phyloP scores from a whole-genome alignment of 2,888 invertebrate genomes.

The Margaritifera margaritifera region DNA sequence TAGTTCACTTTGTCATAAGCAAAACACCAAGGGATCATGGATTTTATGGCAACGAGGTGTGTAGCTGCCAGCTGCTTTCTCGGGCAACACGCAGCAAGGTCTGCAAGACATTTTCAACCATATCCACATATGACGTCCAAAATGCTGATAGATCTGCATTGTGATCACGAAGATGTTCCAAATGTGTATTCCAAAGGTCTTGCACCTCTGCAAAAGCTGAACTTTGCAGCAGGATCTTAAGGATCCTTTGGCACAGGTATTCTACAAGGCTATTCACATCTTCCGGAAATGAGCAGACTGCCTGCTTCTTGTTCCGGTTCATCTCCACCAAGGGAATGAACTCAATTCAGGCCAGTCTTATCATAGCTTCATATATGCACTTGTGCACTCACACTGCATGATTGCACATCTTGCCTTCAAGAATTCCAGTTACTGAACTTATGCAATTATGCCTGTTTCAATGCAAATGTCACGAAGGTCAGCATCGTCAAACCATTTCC shows the following conservation, averaged over 20 bases:
- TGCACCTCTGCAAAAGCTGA: not conserved
- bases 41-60: slow-evolving; percentile 25
- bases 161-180: slow-evolving; percentile 2
- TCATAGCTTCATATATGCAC: too few relatives aligned
- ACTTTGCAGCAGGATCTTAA: not conserved
- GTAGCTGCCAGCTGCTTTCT: slow-evolving; percentile 37
- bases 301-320: not conserved
- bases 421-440: too few relatives aligned
- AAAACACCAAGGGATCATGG: slow-evolving; percentile 22
- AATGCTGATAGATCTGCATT: slow-evolving; percentile 24
- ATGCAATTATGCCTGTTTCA: too few relatives aligned
- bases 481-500: too few relatives aligned
- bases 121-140: slow-evolving; percentile 47
- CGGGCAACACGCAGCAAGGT: slow-evolving; percentile 28
- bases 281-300: not conserved
- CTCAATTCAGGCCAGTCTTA: too few relatives aligned
- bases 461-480: too few relatives aligned
- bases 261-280: slow-evolving; percentile 1
- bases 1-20: too few relatives aligned
- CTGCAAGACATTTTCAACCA: slow-evolving; percentile 37
- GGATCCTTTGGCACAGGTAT: not conserved
- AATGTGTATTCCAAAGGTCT: not conserved
- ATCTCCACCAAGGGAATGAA: too few relatives aligned
- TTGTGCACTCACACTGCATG: too few relatives aligned
- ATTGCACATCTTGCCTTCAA: too few relatives aligned